Conservation (phyloP, 30 jellyfish, hydroid and myxozoan species). For the Catostylus mosaicus region DNA sequence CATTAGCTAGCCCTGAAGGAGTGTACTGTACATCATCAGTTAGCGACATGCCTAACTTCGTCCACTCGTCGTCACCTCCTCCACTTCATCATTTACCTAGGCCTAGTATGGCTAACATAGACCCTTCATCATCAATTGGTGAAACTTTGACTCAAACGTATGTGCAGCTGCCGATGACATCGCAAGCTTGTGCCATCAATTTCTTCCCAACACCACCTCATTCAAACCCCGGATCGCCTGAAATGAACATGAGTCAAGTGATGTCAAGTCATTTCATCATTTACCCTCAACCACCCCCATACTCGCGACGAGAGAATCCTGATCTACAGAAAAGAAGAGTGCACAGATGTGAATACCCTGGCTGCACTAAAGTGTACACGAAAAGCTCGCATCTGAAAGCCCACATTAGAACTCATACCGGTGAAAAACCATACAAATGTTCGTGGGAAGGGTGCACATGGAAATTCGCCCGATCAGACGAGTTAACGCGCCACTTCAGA, state of each 20-base stretch:
- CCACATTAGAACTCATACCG: conserved; percentile 97
- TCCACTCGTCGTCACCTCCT: conserved; percentile 73
- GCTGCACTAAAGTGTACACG: conserved; percentile 97
- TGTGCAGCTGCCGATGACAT: conserved; percentile 69
- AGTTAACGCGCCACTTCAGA: conserved; percentile 94
- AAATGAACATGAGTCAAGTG: conserved; percentile 34
- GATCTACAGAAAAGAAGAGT: conserved; percentile 87
- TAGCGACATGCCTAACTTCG: conserved; percentile 30
- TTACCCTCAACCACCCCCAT: conserved; percentile 84
- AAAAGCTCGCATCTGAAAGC: conserved; percentile 97
- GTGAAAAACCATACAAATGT: conserved; percentile 97
- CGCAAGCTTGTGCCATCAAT: conserved; percentile 49
- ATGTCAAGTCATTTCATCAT: conserved; percentile 53
- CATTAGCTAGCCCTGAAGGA: conserved; percentile 30
- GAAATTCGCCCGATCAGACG: conserved; percentile 99
- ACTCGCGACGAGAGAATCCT: conserved; percentile 76
- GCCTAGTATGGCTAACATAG: conserved; percentile 36
- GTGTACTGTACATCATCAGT: conserved; percentile 41
- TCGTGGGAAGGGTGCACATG: conserved; percentile 99
- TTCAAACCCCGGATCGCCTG: conserved; percentile 84
- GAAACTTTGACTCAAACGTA: conserved; percentile 52
- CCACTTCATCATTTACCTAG: conserved; percentile 65
- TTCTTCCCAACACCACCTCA: conserved; percentile 86
- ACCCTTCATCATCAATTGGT: conserved; percentile 30
- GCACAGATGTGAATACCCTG: conserved; percentile 93